Percentiles rank a stretch among this genome's conserved stretches.
Evolutionary conservation across 2,888 invertebrate species (phyloP).

Genomic region (Pilophorus perplexus): DNA sequence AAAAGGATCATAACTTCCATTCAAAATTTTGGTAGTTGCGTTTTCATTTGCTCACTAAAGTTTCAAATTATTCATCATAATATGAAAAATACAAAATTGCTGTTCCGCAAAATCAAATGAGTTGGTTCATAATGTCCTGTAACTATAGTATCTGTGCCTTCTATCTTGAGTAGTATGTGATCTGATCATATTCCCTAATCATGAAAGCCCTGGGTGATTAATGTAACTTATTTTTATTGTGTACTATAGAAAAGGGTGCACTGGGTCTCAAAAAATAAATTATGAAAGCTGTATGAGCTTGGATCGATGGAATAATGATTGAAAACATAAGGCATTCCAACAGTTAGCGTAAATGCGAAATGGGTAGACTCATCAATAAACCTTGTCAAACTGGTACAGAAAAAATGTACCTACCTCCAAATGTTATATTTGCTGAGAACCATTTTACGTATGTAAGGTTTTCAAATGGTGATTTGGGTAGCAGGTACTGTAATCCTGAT

Average conservation of each 20-base stretch:
- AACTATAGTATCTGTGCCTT: constrained; percentile 41
- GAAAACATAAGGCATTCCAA: background rate
- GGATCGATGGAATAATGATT: constrained; percentile 17
- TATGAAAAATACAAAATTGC: constrained; percentile 4
- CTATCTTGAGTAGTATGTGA: constrained; percentile 37
- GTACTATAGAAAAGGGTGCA: constrained; percentile 3
- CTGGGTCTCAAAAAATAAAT: constrained; percentile 1
- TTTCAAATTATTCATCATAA: constrained; percentile 14
- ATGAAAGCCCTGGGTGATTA: background rate
- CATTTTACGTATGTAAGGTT: too few species aligned
- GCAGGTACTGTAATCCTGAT: too few species aligned
- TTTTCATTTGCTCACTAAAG: constrained; percentile 36
- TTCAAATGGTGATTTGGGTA: too few species aligned
- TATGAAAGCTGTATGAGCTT: constrained; percentile 23
- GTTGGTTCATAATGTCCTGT: constrained; percentile 17
- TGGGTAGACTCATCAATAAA: too few species aligned
- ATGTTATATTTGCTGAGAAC: too few species aligned
- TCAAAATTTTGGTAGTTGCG: constrained; percentile 26
- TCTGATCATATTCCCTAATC: constrained; percentile 25
- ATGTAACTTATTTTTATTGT: constrained; percentile 26
- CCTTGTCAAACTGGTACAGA: too few species aligned
- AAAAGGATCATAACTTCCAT: constrained; percentile 31
- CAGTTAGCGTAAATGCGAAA: too few species aligned
- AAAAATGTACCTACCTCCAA: too few species aligned
- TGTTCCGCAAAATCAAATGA: background rate